Base-by-base conservation (phyloP, 2,113 vertebrate genomes). In the Lagopus leucura region DNA sequence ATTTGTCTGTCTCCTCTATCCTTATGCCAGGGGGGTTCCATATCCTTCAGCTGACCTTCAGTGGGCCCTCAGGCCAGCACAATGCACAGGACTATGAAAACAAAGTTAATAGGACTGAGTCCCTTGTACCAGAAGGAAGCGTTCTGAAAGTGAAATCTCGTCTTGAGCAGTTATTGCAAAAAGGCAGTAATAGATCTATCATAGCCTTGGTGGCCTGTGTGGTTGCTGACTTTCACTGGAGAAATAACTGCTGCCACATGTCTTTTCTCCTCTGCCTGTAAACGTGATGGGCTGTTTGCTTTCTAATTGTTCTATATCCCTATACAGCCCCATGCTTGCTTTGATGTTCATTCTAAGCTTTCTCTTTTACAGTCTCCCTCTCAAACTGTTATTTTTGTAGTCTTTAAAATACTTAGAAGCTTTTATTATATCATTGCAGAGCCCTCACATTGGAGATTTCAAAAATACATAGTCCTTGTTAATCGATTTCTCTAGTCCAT, bases 191-290 rank as follows among this genome's bases (percentile, higher is more conserved):
- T 45, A 87, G 92, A 71, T 64, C 36, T 21, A 24, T 88, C 55
- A 55, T 83, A 71, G 82, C 50, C 50, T 86, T 54, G 38, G 48
- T 80, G 63, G 63, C 55, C 50, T 85, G 16, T 38, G 45, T 76
- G 85, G 54, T 91, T 82, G 63, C 12, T 38, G 40, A 47, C 34
- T 82, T 92, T 93, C 45, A 71, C 0, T 27, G n/a, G 67, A 22
- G n/a, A 64, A 82, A 38, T 65, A 87, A 87, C 42, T 84, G 57
- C 54, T 87, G 36, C 58, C 67, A 79, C 58, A 72, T 71, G 52
- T 75, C n/a, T 84, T 95, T 50, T 83, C 47, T 60, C 22, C 16
- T 84, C 45, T 92, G 54, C 71, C 87, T 89, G 72, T 88, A 57
- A 82, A 66, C 11, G 10, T 61, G 69, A 43, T 50, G 11, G 40